Evolutionary conservation across 2,113 vertebrate species (phyloP), one percentile per base, ranked within the genome.

Genomic region (Thamnaconus septentrionalis): DNA sequence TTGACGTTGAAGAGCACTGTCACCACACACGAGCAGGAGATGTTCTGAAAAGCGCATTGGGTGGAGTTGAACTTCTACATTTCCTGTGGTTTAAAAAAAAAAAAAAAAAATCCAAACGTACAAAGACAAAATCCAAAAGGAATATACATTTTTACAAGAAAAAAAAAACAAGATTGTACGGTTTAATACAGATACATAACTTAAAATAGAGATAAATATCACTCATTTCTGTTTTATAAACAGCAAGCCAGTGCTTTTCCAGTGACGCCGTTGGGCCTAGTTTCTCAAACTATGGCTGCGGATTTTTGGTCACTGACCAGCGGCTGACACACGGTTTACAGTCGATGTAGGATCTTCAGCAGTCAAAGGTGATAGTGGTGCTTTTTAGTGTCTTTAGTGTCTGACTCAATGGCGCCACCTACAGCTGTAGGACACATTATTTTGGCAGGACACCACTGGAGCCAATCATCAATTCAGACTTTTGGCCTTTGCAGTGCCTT

Each of bases 181-280:
- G 61, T 71, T 79, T 60, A 56, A 84, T 70, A 79, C 71, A 82
- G 31, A 75, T 72, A 81, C 79, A 88, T 81, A 81, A 78, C 72
- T 73, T 77, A 75, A 78, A 86, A 80, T 72, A 73, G 77, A 75
- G 80, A 86, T 85, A 88, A 86, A 86, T 85, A 85, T 56, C 56
- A 73, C 62, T 41, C 60, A 44, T 58, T 74, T 64, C 73, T 60
- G 39, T 68, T 76, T 66, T 44, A 60, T 71, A 55, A 63, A 84
- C 75, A 79, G 55, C 47, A 31, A 68, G 76, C 69, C 75, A 67
- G 71, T 69, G 73, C 75, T 77, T 62, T 8, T 59, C 61, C 48
- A 77, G 69, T 18, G 53, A 76, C 59, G 68, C 71, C 18, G 18
- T 31, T 31, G 18, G 18, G 18, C 40, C 41, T 62, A 59, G 74